Base-by-base conservation (phyloP, 2,113 vertebrate genomes). In the Acrocephalus arundinaceus region DNA sequence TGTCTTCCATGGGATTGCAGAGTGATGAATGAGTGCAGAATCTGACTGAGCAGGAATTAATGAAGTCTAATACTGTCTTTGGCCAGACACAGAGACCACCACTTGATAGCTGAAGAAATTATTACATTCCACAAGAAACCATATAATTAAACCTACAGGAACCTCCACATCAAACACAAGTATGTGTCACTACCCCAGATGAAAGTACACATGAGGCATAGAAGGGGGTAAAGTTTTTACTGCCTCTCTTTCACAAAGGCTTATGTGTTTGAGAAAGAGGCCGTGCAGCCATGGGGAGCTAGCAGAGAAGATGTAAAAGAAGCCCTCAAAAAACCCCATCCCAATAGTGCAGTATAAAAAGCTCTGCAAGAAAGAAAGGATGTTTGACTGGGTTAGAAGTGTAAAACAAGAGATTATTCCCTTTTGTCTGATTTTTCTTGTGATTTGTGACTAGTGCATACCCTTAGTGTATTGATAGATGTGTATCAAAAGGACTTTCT, bases 131-230 rank as follows among this genome's bases (percentile, higher is more conserved):
- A 93, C 68, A 75, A 87, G 83, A 93, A 96, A 95, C 86, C 68
- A 84, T 92, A 71, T 93, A 94, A 96, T 96, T 96, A 95, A 97
- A 92, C 48, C 80, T 95, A 67, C 95, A 95, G 86, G 84, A 96
- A 87, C 91, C 68, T 90, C 65, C 83, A 96, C 93, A 95, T 97
- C 95, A 97, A 95, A 93, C 24, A 0, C 79, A 89, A 92, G 35
- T 59, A 93, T 86, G 89, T 94, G 94, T 87, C 94, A 95, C 88
- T 93, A 63, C 68, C 57, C 51, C 54, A 92, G 94, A 94, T 97
- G 87, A 94, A 97, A 96, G 94, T 74, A 88, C 63, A 80, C 23
- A 37, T 1, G 14, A 80, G 76, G 92, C 89, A 82, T 75, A 39
- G 74, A 89, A 94, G 24, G 59, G 91, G 79, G 61, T 48, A 85